Base-by-base conservation (phyloP, 2,113 vertebrate species). In the Theristicus caerulescens region DNA sequence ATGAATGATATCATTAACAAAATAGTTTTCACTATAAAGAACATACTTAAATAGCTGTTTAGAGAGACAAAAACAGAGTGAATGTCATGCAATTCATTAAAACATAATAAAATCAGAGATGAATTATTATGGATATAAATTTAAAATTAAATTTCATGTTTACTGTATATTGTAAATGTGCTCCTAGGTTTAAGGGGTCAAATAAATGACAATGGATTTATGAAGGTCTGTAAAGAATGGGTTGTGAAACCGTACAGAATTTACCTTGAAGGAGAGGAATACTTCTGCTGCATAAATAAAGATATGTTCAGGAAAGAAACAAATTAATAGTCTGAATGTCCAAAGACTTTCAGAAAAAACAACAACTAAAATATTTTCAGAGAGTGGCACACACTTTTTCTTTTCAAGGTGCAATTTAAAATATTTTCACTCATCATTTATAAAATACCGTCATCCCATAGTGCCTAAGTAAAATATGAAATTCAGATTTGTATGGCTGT, bases 281-380 rank as follows among this genome's bases (percentile, higher is more conserved):
- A 79, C 96, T 97, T 97, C 97, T 95, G 96, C 95, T 94, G 97
- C 96, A 86, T 97, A 95, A 94, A 88, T 88, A 96, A 96, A 96
- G 82, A 94, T 82, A 91, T 4, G 38, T 94, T 87, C 84, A 94
- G 94, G 96, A 96, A 94, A 96, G 93, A 97, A 94, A 97, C 26
- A 95, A 85, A 90, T 95, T 87, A 96, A 94, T 97, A 94, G 82
- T 62, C 84, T 88, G 83, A 77, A 91, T 57, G 34, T 91, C 78
- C 49, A 87, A 42, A 88, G 46, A 29, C 29, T 90, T 94, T 85
- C 58, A 93, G 74, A 92, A 72, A 85, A 82, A 76, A 54, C 40
- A 92, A 55, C 0, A 5, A 86, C 90, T 73, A 80, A 86, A 94
- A 51, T 32, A 61, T 31, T 84, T 89, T 57, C 49, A 92, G 70